Conservation (phyloP, 2,888 invertebrate species). For the Tetrapedia diversipes region DNA sequence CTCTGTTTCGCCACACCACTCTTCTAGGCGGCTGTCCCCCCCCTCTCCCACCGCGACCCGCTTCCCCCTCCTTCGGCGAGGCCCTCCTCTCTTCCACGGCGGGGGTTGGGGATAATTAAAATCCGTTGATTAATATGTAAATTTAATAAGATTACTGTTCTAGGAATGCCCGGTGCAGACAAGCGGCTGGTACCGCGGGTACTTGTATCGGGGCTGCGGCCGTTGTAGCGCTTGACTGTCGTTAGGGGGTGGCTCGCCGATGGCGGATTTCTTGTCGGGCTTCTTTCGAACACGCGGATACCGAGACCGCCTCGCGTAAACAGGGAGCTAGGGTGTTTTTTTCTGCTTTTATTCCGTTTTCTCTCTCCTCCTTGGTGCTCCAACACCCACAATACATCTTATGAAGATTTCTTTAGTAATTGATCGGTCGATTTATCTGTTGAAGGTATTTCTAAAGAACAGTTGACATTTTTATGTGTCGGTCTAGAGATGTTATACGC, state of each 20-base stretch:
- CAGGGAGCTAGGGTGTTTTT: constrained; percentile 27
- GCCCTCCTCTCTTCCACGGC: constrained; percentile 59
- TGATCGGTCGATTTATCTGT: too few relatives aligned
- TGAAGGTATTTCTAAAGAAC: not conserved
- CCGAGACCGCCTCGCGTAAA: constrained; percentile 40
- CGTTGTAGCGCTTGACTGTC: constrained; percentile 72
- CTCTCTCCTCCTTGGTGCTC: too few relatives aligned
- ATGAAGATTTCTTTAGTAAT: not conserved
- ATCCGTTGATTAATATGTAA: constrained; percentile 99
- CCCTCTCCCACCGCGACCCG: too few relatives aligned
- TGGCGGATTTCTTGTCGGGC: constrained; percentile 57
- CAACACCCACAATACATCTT: too few relatives aligned
- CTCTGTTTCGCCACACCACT: constrained; percentile 65
- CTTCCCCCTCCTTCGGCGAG: constrained; percentile 41
- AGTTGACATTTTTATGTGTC: too few relatives aligned
- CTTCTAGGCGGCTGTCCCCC: constrained; percentile 62
- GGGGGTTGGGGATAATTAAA: constrained; percentile 95
- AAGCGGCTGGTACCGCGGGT: constrained; percentile 73
- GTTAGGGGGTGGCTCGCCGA: constrained; percentile 52
- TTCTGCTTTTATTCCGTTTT: not conserved
- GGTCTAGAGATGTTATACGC: too few relatives aligned
- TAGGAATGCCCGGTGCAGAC: constrained; percentile 88
- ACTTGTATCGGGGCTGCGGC: constrained; percentile 67
- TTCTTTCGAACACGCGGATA: constrained; percentile 24
- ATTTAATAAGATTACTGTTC: constrained; percentile 99